Conservation (phyloP, 2,888 invertebrate species). For the Philonicus albiceps region DNA sequence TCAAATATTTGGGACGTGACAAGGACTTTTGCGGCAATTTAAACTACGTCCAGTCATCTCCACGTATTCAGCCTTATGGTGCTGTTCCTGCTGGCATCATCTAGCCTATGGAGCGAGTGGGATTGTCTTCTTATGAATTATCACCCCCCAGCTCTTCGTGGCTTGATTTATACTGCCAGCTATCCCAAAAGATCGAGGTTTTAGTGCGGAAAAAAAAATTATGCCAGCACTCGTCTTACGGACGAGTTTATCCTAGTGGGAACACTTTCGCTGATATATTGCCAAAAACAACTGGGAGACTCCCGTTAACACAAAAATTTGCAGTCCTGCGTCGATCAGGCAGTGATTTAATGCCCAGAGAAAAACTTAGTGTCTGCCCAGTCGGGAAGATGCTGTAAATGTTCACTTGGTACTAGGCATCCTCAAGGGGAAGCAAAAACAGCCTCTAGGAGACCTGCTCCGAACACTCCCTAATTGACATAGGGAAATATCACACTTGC, state of each 20-base stretch:
- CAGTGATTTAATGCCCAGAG: slow-evolving; percentile 1
- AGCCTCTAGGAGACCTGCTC: not conserved
- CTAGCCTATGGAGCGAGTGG: not conserved
- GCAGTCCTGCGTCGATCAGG: slow-evolving; percentile 17
- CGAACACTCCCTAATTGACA: not conserved
- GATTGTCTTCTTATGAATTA: slow-evolving; percentile 7
- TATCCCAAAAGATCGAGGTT: not conserved
- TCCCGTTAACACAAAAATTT: slow-evolving; percentile 33
- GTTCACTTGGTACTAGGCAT: not conserved
- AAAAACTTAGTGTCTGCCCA: not conserved
- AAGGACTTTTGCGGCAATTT: slow-evolving; percentile 39
- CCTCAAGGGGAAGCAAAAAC: not conserved
- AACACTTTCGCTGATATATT: slow-evolving; percentile 29
- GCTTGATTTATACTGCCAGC: slow-evolving; percentile 24
- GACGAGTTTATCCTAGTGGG: slow-evolving; percentile 18
- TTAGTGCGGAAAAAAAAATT: not conserved
- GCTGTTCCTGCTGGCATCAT: not conserved
- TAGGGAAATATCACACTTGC: not conserved
- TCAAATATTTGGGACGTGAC: slow-evolving; percentile 38
- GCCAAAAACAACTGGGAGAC: slow-evolving; percentile 16
- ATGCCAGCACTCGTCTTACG: not conserved
- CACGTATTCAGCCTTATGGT: not conserved
- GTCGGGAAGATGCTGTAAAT: not conserved
- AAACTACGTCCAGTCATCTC: not conserved
- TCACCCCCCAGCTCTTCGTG: not conserved